Evolutionary conservation across 2,113 vertebrate genomes (phyloP).

Genomic region (Petaurus breviceps): DNA sequence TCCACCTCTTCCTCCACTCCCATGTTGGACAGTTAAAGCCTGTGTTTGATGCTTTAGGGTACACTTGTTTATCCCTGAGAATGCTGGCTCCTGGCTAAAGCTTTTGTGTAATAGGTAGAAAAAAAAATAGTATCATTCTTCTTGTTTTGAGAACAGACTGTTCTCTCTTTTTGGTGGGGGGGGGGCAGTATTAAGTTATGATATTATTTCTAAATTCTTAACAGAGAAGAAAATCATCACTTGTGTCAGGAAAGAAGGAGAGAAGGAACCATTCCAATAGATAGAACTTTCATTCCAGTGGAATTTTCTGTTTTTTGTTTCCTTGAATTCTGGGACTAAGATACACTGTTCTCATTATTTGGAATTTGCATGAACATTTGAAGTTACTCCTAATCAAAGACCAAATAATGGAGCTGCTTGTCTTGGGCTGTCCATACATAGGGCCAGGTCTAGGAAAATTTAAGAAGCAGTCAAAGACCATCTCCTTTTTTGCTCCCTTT

Average conservation of each 20-base stretch:
- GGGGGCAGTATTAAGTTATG: not conserved
- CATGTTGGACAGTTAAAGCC: not conserved
- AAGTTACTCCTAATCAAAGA: slow-evolving; percentile 46
- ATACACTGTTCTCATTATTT: slow-evolving; percentile 22
- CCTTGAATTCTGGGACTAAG: slow-evolving; percentile 60
- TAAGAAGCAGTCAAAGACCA: not conserved
- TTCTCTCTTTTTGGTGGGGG: slow-evolving; percentile 35
- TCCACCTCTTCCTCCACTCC: not conserved
- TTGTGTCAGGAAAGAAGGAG: not conserved
- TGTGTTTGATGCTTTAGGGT: not conserved
- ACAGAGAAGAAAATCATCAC: not conserved
- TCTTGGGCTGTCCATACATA: not conserved
- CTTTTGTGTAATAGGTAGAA: slow-evolving; percentile 59
- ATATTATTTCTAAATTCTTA: slow-evolving; percentile 51
- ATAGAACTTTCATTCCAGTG: not conserved
- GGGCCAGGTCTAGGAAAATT: accelerated
- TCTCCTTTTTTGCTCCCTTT: not conserved
- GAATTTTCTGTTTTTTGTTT: slow-evolving; percentile 64
- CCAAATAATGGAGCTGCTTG: slow-evolving; percentile 56
- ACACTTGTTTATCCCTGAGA: slow-evolving; percentile 19
- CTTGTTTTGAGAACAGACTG: slow-evolving; percentile 20
- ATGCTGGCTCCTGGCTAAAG: slow-evolving; percentile 55
- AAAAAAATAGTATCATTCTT: slow-evolving; percentile 75
- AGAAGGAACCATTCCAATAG: slow-evolving; percentile 1
- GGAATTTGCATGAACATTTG: slow-evolving; percentile 13